phyloP scores from a whole-genome alignment of 2,888 invertebrate species.

The Sclerodermus sp. region DNA sequence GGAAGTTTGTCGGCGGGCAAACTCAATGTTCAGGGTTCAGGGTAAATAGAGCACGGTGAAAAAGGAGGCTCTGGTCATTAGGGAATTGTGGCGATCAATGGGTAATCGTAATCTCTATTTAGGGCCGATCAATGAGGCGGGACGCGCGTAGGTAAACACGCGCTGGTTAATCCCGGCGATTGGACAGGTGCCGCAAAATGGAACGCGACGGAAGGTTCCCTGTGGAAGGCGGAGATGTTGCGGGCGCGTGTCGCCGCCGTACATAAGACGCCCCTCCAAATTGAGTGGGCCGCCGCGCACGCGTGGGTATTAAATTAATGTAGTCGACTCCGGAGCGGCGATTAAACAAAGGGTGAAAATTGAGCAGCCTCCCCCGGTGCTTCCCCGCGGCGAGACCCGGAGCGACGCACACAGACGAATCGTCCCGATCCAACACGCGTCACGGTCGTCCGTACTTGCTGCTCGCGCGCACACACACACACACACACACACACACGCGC shows the following conservation, averaged over 20 bases:
- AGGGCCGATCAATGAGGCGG: too few relatives aligned
- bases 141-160: background rate
- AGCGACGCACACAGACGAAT: background rate
- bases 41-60: too few relatives aligned
- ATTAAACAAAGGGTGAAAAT: conserved; percentile 57
- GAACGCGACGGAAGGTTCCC: too few relatives aligned
- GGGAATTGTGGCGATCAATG: too few relatives aligned
- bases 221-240: too few relatives aligned
- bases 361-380: conserved; percentile 36
- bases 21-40: too few relatives aligned
- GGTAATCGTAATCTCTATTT: too few relatives aligned
- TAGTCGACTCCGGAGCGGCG: conserved; percentile 50
- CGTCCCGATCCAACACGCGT: background rate
- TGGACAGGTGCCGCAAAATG: conserved; percentile 1
- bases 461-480: too few relatives aligned
- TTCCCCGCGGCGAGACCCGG: background rate
- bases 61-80: too few relatives aligned
- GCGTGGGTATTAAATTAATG: conserved; percentile 53
- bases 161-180: background rate
- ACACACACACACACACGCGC: too few relatives aligned
- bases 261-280: conserved; percentile 30
- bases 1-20: too few relatives aligned
- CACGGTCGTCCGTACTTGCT: too few relatives aligned
- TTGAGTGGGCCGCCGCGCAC: conserved; percentile 38
- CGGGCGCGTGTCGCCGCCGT: conserved; percentile 5